Base-by-base conservation (phyloP, 2,888 invertebrate genomes). In the Poecilobothrus nobilitatus region DNA sequence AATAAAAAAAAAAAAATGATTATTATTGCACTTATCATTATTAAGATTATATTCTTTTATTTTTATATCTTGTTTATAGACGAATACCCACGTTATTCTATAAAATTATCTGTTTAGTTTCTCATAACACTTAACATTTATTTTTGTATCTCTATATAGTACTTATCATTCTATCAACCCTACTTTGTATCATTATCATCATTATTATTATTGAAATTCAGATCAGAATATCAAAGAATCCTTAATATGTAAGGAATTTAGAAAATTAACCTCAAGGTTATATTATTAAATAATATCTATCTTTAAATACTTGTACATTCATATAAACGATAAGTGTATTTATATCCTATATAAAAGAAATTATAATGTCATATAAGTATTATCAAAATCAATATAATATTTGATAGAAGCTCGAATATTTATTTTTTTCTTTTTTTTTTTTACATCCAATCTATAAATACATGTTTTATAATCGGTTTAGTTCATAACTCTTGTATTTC, bases 311-410 rank as follows among this genome's bases (percentile, higher is more conserved):
- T n/a, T 6, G 15, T 53, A 53, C 15, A 15, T 53, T 12, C 18
- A 53, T 18, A 53, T 53, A 15, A 12, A 41, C 41, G 9, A 41
- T 41, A 15, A 41, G 15, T 41, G 15, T 41, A 41, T 41, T 12
- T 41, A 12, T 41, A 41, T 12, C 41, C 9, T 41, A 41, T 41
- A 6, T 12, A 41, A n/a, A n/a, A 53, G 12, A 53, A 18, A 53
- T 53, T 53, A 18, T 12, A 53, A 53, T 53, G 53, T 53, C 53
- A 53, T 53, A 44, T 44, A 53, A 53, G 53, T 53, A 53, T 53
- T 18, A 53, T 53, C 18, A 53, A 9, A 12, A 8, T 9, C 41
- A 41, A 41, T 41, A 41, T 9, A 41, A 8, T 12, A 41, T 12
- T 3, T 53, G 18, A 53, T 53, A 53, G 15, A 53, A 53, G 15